Base-by-base conservation (phyloP, 2,113 vertebrate species). In the Phaethornis superciliosus region DNA sequence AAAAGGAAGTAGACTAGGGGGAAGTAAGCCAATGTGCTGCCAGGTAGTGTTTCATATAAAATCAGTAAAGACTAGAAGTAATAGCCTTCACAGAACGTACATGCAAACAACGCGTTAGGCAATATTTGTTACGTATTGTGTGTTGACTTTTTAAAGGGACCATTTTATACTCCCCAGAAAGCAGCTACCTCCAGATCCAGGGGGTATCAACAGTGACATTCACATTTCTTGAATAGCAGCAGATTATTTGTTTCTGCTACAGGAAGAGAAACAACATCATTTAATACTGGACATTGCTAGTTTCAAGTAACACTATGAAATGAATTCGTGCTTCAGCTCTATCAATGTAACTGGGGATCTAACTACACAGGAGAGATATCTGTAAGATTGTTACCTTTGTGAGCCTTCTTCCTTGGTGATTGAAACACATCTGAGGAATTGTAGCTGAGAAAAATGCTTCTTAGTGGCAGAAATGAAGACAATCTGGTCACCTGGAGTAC, bases 1-100 rank as follows among this genome's bases (percentile, higher is more conserved):
- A n/a, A 60, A 76, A 76, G 10, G 6, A 12, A 2, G 0, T 2
- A 2, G 5, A 47, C 18, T 19, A 15, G 15, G 9, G 81, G 6
- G 20, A 14, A 40, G 54, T 52, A 56, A 32, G 11, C 7, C 47
- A 59, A 21, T 20, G 18, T 3, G 37, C 7, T 32, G 2, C 26
- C 35, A 70, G 11, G 12, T 44, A 44, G 15, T 10, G 4, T 58
- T 63, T 64, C 15, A 18, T 17, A 32, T 28, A 63, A 70, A 76
- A 60, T 35, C 2, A 67, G 4, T 40, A 6, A 69, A 81, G 28
- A 12, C 12, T 8, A 77, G 37, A 81, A 47, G 20, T 47, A 40
- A 40, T 40, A 12, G 40, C 10, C 40, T 40, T 40, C 40, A 40
- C 11, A 40, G 40, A 40, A 40, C 40, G 13, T 40, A 40, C 40